Base-by-base conservation (phyloP, 2,797 vertebrate species). In the Gambusia yucatana region DNA sequence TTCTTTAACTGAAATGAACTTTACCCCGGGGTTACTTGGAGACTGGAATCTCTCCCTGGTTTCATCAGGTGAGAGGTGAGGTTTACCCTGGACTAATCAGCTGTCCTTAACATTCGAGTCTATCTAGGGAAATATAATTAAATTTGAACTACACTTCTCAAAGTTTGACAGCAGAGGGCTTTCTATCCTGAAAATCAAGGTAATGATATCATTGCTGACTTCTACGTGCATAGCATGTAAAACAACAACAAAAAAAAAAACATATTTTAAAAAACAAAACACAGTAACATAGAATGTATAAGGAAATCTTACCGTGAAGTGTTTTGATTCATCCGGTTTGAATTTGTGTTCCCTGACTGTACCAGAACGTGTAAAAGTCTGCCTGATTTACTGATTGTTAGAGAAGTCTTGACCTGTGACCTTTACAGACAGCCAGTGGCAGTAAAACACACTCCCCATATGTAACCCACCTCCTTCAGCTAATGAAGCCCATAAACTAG, bases 361-460 rank as follows among this genome's bases (percentile, higher is more conserved):
- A 82, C 75, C 25, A 61, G 84, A 57, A 73, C 25, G 81, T 85
- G 71, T 76, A 77, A 87, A 84, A 67, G 50, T 82, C 75, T 28
- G 46, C 69, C 83, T 94, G 92, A 95, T 95, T 95, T 95, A 95
- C 86, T 81, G 91, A 88, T 88, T 91, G 92, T 93, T 91, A 86
- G 90, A 93, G 85, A 84, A 93, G 89, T 90, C 84, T 33, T 86
- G 93, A 95, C 94, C 95, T 95, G 89, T 92, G 90, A 87, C 88
- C 93, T 94, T 93, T 92, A 93, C 94, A 90, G 95, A 95, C 95
- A 93, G 95, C 93, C 95, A 93, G 95, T 95, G 95, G 95, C 95
- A 95, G 95, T 96, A 95, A 96, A 96, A 96, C 91, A 94, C 91
- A 84, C 94, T 94, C 86, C 83, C 91, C 90, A 92, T 92, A 93